These are phyloP conservation scores for Bombus affinis DNA, from an alignment of 1,140 invertebrate genomes.

Conservation along the genomic window DNA sequence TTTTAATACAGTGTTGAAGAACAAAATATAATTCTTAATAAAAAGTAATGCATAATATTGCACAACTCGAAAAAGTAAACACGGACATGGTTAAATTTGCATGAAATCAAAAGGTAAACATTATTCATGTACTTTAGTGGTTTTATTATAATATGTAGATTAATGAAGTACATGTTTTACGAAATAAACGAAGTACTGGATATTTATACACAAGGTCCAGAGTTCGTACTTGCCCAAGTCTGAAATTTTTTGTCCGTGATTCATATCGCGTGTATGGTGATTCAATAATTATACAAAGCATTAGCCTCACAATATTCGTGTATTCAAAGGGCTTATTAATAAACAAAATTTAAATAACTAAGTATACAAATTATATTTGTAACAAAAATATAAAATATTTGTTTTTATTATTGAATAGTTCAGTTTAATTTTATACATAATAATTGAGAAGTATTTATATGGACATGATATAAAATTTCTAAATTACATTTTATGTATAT, in stretches of 20 bases:
- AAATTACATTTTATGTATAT: background rate
- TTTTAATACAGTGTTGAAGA: slow-evolving; percentile 16
- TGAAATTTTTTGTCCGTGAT: background rate
- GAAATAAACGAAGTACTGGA: slow-evolving; percentile 15
- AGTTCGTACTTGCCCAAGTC: slow-evolving; percentile 1
- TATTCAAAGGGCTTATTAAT: background rate
- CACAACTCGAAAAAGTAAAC: background rate
- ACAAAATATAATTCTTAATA: slow-evolving; percentile 18
- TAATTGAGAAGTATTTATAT: background rate
- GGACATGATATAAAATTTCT: background rate
- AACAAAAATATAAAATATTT: slow-evolving; percentile 39
- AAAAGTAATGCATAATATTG: background rate
- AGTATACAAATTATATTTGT: background rate
- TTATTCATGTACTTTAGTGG: background rate
- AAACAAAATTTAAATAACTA: background rate
- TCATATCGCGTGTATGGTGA: background rate
- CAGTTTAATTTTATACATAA: background rate
- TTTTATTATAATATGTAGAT: slow-evolving; percentile 15
- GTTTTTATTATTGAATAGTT: background rate
- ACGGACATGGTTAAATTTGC: background rate
- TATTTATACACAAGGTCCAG: slow-evolving; percentile 27
- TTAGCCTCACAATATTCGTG: background rate
- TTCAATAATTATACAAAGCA: slow-evolving; percentile 7
- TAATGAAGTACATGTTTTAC: slow-evolving; percentile 6
- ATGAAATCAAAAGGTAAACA: background rate